Conservation (phyloP, 2,797 vertebrate species). For the Lepidocolaptes lacrymiger region DNA sequence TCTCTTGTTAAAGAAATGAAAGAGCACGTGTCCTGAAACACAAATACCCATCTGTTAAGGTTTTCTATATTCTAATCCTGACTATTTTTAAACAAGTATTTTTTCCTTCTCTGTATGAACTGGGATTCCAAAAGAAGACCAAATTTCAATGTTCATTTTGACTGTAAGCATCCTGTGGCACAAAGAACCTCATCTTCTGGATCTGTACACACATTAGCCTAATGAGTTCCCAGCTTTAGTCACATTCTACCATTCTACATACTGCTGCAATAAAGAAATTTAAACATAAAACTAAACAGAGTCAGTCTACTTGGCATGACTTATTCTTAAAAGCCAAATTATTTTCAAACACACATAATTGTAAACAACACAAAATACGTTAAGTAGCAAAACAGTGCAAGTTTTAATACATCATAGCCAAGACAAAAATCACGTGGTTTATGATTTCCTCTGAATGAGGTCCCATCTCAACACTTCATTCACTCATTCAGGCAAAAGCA, state of each 20-base stretch:
- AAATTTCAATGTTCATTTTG: neutral
- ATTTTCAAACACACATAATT: neutral
- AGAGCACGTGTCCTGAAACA: neutral
- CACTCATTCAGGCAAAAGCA: neutral
- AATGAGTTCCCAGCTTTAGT: neutral
- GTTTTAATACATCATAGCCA: neutral
- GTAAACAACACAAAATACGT: neutral
- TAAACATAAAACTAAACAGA: neutral
- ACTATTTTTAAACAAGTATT: neutral
- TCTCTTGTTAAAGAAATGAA: neutral
- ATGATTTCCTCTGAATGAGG: neutral
- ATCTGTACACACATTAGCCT: neutral
- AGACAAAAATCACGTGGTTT: neutral
- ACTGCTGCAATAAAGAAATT: neutral
- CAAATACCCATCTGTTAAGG: neutral
- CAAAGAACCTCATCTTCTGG: neutral
- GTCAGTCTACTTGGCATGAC: neutral
- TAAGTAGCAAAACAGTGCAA: neutral
- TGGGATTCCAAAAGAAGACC: neutral
- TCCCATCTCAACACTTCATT: neutral
- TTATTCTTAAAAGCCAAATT: neutral
- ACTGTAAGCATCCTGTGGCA: neutral
- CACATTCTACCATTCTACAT: neutral
- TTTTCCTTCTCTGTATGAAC: neutral
- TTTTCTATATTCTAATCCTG: neutral